phyloP scores from a whole-genome alignment of 2,797 vertebrate species.

The Micromesistius poutassou region DNA sequence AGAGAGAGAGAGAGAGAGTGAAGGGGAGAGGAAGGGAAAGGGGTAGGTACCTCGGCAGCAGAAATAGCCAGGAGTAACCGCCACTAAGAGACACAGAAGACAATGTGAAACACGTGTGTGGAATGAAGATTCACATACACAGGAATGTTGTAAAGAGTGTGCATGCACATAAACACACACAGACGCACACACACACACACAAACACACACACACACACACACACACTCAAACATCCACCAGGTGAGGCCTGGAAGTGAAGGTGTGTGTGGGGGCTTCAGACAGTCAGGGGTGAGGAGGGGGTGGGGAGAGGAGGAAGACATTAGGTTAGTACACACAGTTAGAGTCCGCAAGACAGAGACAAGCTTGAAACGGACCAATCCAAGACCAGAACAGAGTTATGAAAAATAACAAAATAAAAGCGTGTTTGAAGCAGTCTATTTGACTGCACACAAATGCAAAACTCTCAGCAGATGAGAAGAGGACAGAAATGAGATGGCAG shows the following conservation, averaged over 20 bases:
- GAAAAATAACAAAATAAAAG: neutral
- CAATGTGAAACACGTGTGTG: slow-evolving; percentile 70
- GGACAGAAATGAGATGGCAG: neutral
- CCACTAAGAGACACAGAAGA: slow-evolving; percentile 83
- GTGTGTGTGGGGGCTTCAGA: neutral
- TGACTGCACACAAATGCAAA: neutral
- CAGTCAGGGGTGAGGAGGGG: neutral
- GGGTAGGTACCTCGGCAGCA: slow-evolving; percentile 83
- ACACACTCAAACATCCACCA: neutral
- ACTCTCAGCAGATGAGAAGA: neutral
- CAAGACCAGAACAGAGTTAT: slow-evolving; percentile 7
- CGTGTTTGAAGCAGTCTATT: neutral
- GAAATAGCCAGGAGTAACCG: slow-evolving; percentile 83
- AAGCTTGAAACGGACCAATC: slow-evolving; percentile 51
- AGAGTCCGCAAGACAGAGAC: slow-evolving; percentile 70
- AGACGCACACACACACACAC: neutral
- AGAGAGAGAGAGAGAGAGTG: slow-evolving; percentile 39
- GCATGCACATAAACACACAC: neutral
- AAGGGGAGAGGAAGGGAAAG: slow-evolving; percentile 35
- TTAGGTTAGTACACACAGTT: slow-evolving; percentile 38
- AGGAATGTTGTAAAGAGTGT: neutral
- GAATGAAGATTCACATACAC: slow-evolving; percentile 42
- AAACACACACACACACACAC: neutral
- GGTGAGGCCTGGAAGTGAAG: neutral
- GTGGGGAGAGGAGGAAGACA: slow-evolving; percentile 3